Base-by-base conservation (phyloP, 2,113 vertebrate species). In the Symphodus melops region DNA sequence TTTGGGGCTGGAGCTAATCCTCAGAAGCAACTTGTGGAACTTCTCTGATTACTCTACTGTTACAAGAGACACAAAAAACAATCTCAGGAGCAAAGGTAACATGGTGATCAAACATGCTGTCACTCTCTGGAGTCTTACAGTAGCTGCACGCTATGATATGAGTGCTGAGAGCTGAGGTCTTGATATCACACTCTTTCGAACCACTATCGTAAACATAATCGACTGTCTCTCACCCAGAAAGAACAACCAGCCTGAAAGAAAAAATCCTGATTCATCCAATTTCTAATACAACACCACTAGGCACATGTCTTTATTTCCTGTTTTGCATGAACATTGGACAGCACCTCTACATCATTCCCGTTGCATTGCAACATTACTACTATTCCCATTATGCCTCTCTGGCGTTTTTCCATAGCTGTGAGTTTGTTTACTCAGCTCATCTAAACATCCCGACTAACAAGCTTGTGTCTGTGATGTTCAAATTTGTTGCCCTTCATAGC, bases 381-480 rank as follows among this genome's bases (percentile, higher is more conserved):
- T 61, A 75, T 68, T 84, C 82, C 57, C 77, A 75, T 75, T 65
- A 63, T 85, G 79, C 68, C 75, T 68, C 53, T 64, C 16, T 77
- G 73, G 75, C 78, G 72, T 85, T 82, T 86, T 86, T 87, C 78
- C 78, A 86, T 74, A 67, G 56, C 75, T 61, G 33, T 42, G 48
- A 62, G 64, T 83, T 84, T 86, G 79, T 93, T 89, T 87, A 88
- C 85, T 81, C 71, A 63, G 59, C 85, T 86, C 75, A 81, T 90
- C 73, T 78, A 82, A 87, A 88, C 84, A 82, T 74, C 44, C 46
- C 74, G 59, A 83, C 85, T 89, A 93, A 91, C 70, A 75, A 84
- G 81, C 80, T 56, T 55, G 66, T 57, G 49, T 44, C 69, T 90
- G 67, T 82, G 89, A 89, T 89, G 84, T 82, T 61, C 55, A 82